These are phyloP conservation scores for Scolopax rusticola DNA, from an alignment of 2,797 vertebrate genomes.

Conservation along the genomic window DNA sequence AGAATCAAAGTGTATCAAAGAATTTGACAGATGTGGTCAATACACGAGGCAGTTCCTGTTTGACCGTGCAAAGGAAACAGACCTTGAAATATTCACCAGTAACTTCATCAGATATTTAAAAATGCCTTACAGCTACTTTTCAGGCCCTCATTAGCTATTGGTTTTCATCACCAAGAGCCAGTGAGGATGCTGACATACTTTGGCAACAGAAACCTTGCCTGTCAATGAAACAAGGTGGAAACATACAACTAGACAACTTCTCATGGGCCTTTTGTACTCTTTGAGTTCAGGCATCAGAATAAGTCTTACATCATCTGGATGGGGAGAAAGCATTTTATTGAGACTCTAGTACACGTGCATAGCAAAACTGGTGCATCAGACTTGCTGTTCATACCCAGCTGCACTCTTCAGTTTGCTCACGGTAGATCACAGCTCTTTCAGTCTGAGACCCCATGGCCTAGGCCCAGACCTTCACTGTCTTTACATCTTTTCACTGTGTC, in stretches of 20 bases:
- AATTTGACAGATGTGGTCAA: not conserved
- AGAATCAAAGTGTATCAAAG: not conserved
- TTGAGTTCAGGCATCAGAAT: not conserved
- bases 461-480: not conserved
- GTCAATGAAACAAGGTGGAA: not conserved
- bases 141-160: not conserved
- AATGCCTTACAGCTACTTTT: not conserved
- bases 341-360: not conserved
- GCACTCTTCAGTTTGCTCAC: not conserved
- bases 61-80: not conserved
- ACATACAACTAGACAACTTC: not conserved
- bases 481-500: not conserved
- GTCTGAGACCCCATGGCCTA: not conserved
- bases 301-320: not conserved
- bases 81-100: not conserved
- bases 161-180: not conserved
- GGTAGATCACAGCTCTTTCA: not conserved
- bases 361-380: not conserved
- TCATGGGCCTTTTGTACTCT: not conserved
- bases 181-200: not conserved
- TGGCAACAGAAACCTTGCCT: not conserved
- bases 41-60: not conserved
- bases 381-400: not conserved
- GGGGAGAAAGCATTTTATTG: not conserved
- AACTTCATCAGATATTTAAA: not conserved